Evolutionary conservation across 1,140 invertebrate genomes (phyloP).

Genomic region (Musca vetustissima): DNA sequence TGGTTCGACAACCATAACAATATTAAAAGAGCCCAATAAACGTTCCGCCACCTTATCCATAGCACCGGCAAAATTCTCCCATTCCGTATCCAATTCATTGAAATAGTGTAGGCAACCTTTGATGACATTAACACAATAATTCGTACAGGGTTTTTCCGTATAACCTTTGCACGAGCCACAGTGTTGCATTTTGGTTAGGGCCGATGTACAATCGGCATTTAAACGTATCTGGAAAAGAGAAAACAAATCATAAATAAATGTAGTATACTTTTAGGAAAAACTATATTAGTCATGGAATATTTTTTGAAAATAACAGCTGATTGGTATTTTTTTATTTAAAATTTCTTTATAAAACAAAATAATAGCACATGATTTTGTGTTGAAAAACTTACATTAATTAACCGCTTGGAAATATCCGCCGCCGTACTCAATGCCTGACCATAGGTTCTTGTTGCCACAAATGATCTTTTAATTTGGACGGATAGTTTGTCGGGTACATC

Average conservation of each 20-base stretch:
- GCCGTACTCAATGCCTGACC: slow-evolving; percentile 84
- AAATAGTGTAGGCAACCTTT: slow-evolving; percentile 85
- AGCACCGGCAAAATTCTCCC: slow-evolving; percentile 88
- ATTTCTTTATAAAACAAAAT: no score
- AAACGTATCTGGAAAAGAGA: slow-evolving; percentile 55
- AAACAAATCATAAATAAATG: neutral
- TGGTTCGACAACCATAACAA: slow-evolving; percentile 94
- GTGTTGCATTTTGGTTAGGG: slow-evolving; percentile 80
- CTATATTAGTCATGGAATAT: no score
- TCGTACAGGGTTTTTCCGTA: slow-evolving; percentile 72
- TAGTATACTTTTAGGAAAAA: neutral
- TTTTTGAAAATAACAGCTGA: no score
- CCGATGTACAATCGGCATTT: slow-evolving; percentile 72
- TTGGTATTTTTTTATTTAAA: no score
- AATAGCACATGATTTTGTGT: neutral
- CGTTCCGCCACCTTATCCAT: slow-evolving; percentile 81
- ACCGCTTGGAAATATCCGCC: slow-evolving; percentile 78
- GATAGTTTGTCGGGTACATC: slow-evolving; percentile 90
- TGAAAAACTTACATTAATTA: slow-evolving; percentile 70
- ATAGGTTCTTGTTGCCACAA: slow-evolving; percentile 92
- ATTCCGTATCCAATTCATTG: slow-evolving; percentile 79
- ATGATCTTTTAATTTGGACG: slow-evolving; percentile 85
- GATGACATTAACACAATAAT: slow-evolving; percentile 88
- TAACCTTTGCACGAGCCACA: slow-evolving; percentile 83
- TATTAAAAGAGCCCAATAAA: slow-evolving; percentile 92